Evolutionary conservation across 2,888 invertebrate species (phyloP), one percentile per base, ranked within the genome.

Genomic region (Epicampocera succincta): DNA sequence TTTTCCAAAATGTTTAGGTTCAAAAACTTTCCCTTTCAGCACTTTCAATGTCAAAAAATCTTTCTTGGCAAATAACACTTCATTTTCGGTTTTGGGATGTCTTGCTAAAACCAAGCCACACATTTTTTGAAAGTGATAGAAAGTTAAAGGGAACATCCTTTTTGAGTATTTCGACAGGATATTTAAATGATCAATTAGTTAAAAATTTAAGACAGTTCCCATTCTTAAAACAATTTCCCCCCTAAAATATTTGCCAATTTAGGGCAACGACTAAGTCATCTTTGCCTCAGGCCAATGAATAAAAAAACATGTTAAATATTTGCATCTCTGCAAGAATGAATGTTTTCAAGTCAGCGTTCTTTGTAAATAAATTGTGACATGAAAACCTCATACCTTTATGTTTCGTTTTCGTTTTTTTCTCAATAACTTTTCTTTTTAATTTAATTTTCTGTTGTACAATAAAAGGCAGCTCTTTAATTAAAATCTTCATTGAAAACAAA

Each of bases 321-420:
- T 50, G 25, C 71, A 25, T 29, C 25, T 25, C 17, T 63, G 44
- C 33, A 21, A 1, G 8, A 54, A 12, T 8, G 21, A n/a, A 33
- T 52, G 15, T 42, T 52, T 40, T 38, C 17, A 2, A 17, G 13
- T 29, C 13, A 19, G 33, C 8, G 25, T 54, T 52, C 17, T 21
- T 29, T 29, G 6, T 3, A 29, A 4, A 29, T 29, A 29, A 29
- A 9, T 73, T n/a, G 17, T 75, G 60, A 52, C 50, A 75, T 60
- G 33, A 60, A 75, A 68, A 68, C 29, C 33, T 68, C 48, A 56
- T 68, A 44, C 44, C 33, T 68, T 44, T 29, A n/a, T n/a, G 19
- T 21, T 68, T 44, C 42, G 15, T 21, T 40, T 50, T 68, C 44
- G 29, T 29, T 42, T n/a, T n/a, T n/a, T n/a, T n/a, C n/a, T n/a